Evolutionary conservation across 2,113 vertebrate genomes (phyloP), one percentile per base, ranked within the genome.

Genomic region (Pyxicephalus adspersus): DNA sequence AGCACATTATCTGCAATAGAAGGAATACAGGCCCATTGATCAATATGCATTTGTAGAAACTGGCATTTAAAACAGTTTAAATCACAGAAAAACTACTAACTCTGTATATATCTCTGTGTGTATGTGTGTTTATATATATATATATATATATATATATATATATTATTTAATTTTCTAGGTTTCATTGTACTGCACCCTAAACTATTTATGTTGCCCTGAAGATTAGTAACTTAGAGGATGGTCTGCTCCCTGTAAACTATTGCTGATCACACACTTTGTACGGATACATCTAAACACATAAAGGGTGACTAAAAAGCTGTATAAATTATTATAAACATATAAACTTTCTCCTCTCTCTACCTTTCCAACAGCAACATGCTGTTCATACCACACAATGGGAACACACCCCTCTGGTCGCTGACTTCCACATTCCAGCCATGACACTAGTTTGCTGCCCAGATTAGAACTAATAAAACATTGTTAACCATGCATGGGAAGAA

Each of bases 381-480:
- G 34, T 50, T 20, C 52, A 60, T 64, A 79, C 64, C 77, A 68
- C 77, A 79, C 77, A 79, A 29, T 64, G 0, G 9, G 31, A 31
- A 67, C 64, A 79, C 77, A 79, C 77, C 77, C 64, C 25, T 34
- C 64, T 67, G 52, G 63, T 25, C 64, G 26, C 16, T 45, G 64
- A 72, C 70, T 77, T 55, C 51, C 38, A 50, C 64, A 79, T 79
- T 68, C 77, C 23, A 58, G 20, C 6, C n/a, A 34, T 29, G 28
- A 73, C 54, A 60, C 26, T 45, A 45, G 38, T 45, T 45, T 45
- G 38, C 38, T 13, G 8, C 38, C 38, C 38, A 45, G 38, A 22
- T 58, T 58, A n/a, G 55, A 58, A n/a, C 18, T 58, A 22, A 22
- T 58, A n/a, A 22, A n/a, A n/a, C 18, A 58, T 58, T 58, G 18